These are phyloP conservation scores for Podarcis cretensis DNA, from an alignment of 2,113 vertebrate species.

Conservation along the genomic window DNA sequence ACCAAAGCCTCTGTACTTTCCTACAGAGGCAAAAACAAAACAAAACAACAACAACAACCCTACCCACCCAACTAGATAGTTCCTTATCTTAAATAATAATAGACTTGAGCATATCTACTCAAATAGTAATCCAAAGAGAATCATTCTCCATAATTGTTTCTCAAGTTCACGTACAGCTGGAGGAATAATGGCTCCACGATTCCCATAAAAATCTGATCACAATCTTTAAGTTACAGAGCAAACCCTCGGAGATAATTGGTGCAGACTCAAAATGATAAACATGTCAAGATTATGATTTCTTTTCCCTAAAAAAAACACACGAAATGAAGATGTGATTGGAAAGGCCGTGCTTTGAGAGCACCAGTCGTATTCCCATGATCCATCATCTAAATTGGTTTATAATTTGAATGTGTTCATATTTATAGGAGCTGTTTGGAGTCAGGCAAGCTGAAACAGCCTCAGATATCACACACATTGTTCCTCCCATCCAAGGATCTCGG, in stretches of 20 bases:
- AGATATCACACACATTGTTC: constrained; percentile 43
- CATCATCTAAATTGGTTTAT: constrained; percentile 71
- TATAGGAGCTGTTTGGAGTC: constrained; percentile 57
- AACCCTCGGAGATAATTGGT: constrained; percentile 77
- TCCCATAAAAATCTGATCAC: constrained; percentile 74
- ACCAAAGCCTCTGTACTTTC: constrained; percentile 25
- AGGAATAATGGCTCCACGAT: constrained; percentile 68
- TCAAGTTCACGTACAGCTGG: constrained; percentile 67
- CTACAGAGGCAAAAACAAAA: neutral
- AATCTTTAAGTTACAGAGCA: constrained; percentile 72
- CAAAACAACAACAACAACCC: neutral
- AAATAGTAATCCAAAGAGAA: constrained; percentile 63
- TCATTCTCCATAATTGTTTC: constrained; percentile 68
- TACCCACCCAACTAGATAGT: constrained; percentile 15
- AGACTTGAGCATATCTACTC: constrained; percentile 44
- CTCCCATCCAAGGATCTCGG: constrained; percentile 2
- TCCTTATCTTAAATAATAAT: constrained; percentile 51
- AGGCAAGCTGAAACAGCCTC: constrained; percentile 55
- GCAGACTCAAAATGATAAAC: constrained; percentile 75
- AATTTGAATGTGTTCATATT: constrained; percentile 72
- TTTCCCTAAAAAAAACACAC: constrained; percentile 68
- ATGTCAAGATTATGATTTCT: constrained; percentile 77
- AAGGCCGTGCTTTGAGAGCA: constrained; percentile 65
- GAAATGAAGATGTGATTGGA: constrained; percentile 68
- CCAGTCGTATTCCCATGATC: constrained; percentile 67